Conservation (phyloP, 1,140 invertebrate genomes). For the Aphaenogaster rudis region DNA sequence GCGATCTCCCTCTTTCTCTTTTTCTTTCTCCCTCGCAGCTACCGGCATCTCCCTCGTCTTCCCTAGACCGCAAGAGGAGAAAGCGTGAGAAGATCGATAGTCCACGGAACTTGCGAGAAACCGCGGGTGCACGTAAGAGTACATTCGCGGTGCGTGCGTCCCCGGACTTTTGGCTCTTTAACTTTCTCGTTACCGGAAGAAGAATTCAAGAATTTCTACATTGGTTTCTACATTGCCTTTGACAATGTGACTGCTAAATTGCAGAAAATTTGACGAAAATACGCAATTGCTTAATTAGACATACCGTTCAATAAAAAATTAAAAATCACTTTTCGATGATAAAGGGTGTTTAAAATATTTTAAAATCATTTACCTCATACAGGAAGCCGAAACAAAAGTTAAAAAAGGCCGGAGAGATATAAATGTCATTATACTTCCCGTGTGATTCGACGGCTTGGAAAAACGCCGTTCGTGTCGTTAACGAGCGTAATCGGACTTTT, state of each 20-base stretch:
- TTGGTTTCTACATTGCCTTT: background rate
- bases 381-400: background rate
- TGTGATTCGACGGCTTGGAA: background rate
- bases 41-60: slow-evolving; percentile 14
- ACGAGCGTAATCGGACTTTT: slow-evolving; percentile 48
- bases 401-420: background rate
- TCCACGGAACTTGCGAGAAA: slow-evolving; percentile 55
- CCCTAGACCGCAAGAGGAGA: slow-evolving; percentile 71
- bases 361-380: background rate
- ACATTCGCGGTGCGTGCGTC: background rate
- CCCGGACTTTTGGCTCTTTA: background rate
- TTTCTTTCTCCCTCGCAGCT: slow-evolving; percentile 29
- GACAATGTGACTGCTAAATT: background rate
- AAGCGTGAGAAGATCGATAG: slow-evolving; percentile 85
- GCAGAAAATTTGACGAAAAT: background rate
- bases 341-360: background rate
- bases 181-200: background rate
- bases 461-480: slow-evolving; percentile 46
- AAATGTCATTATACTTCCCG: background rate
- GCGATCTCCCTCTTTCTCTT: background rate
- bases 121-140: slow-evolving; percentile 25
- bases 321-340: background rate
- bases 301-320: background rate
- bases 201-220: background rate
- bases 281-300: background rate